phyloP scores from a whole-genome alignment of 1,140 invertebrate genomes.

The Asobara japonica region DNA sequence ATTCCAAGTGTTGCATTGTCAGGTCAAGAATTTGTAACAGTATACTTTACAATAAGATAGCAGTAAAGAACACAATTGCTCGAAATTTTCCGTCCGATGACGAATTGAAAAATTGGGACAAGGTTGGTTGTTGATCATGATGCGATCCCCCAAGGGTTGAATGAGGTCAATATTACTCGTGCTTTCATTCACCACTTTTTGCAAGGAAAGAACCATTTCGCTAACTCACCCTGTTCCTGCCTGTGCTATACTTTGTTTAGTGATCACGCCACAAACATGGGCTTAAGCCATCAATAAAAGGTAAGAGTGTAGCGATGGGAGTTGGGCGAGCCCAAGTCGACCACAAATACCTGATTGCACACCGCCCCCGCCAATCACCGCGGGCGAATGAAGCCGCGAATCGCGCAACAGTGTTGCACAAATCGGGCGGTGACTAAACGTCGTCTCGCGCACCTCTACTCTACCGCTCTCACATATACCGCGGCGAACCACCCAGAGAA shows the following conservation, averaged over 20 bases:
- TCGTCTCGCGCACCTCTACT: conserved; percentile 28
- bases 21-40: too few species aligned
- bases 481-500: too few species aligned
- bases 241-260: background rate
- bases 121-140: too few species aligned
- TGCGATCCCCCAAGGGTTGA: too few species aligned
- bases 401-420: conserved; percentile 56
- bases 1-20: too few species aligned
- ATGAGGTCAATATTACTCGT: too few species aligned
- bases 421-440: conserved; percentile 54
- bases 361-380: conserved; percentile 63
- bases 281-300: background rate
- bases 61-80: too few species aligned
- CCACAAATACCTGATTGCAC: conserved; percentile 59
- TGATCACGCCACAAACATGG: background rate
- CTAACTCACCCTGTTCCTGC: background rate
- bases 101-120: too few species aligned
- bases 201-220: too few species aligned
- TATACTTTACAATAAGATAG: too few species aligned
- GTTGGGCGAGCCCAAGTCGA: conserved; percentile 54
- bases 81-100: too few species aligned
- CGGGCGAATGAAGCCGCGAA: conserved; percentile 57
- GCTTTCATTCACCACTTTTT: too few species aligned
- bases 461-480: conserved; percentile 32
- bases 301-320: conserved; percentile 3